A percentile compares a stretch with the other conserved stretches of the same genome.
phyloP scores from a whole-genome alignment of 2,888 invertebrate species.

The Ligdia adustata region DNA sequence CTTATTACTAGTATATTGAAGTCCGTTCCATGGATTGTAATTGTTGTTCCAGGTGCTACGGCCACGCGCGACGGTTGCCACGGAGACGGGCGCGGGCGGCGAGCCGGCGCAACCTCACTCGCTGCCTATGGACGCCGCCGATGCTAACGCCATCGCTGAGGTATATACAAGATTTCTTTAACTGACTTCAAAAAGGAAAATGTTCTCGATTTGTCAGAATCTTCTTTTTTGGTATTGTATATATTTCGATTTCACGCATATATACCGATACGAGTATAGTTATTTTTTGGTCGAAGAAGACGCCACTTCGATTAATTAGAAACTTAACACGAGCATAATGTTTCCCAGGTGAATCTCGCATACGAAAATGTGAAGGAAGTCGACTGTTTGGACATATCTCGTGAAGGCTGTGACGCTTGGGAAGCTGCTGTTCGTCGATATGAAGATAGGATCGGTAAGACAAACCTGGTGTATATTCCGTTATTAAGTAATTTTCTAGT shows the following conservation, averaged over 20 bases:
- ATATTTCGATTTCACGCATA: too few relatives aligned
- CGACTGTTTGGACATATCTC: slow-evolving; percentile 97
- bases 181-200: not conserved
- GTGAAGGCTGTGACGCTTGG: slow-evolving; percentile 99
- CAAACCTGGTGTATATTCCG: too few relatives aligned
- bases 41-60: slow-evolving; percentile 63
- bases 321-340: too few relatives aligned
- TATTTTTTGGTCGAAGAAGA: too few relatives aligned
- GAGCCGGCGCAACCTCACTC: slow-evolving; percentile 86
- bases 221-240: too few relatives aligned
- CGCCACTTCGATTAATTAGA: too few relatives aligned
- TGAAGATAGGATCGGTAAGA: slow-evolving; percentile 95
- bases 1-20: not conserved
- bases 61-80: slow-evolving; percentile 67
- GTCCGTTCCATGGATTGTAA: too few relatives aligned
- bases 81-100: slow-evolving; percentile 74
- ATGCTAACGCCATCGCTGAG: slow-evolving; percentile 98
- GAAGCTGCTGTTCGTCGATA: slow-evolving; percentile 98
- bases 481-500: too few relatives aligned
- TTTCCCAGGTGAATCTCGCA: slow-evolving; percentile 90
- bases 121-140: slow-evolving; percentile 94
- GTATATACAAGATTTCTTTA: too few relatives aligned
- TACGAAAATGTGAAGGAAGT: slow-evolving; percentile 99
- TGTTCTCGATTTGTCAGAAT: too few relatives aligned
- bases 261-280: too few relatives aligned